Evolutionary conservation across 2,888 invertebrate genomes (phyloP), one percentile per base, ranked within the genome.

Genomic region (Suillia variegata): DNA sequence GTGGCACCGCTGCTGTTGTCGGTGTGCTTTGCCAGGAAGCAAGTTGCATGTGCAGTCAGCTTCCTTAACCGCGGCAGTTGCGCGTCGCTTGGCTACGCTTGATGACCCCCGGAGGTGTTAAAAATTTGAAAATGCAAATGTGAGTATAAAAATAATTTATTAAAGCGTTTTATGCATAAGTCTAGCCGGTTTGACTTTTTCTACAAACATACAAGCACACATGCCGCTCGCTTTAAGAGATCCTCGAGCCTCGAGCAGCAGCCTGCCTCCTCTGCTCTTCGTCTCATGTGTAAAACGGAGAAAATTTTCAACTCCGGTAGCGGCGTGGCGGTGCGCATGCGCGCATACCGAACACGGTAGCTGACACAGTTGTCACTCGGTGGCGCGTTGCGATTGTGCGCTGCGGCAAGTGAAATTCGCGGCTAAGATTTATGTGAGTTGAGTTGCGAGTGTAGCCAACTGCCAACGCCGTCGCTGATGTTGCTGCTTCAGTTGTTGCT

Each of bases 71-170:
- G 5, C 26, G 26, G 26, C 26, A 6, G 26, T 26, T 26, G 31
- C 2, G 18, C 17, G 18, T 50, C 20, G 18, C 12, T 52, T 15
- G 17, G 62, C 67, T 61, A 63, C 62, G 67, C 67, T 72, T 73
- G 78, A 76, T 77, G 76, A 76, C 71, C 75, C 77, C 80, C 71
- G 70, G 70, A 77, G 80, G 79, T 75, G 80, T 74, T 78, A 73
- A 76, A 76, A 77, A 78, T 80, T 76, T 74, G 76, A 73, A 78
- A 78, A 80, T 80, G 80, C 73, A 79, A 79, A 78, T 79, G 70
- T 54, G 31, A 65, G 65, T 68, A 73, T 71, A 73, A 77, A 75
- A 67, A 74, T 73, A 76, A 78, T 76, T 78, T 78, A 76, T 73
- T 73, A 69, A 62, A 61, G 55, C 38, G 38, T 21, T 49, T 26